A percentile compares a stretch with the other conserved stretches of the same genome.
These are phyloP conservation scores for Gryllus bimaculatus DNA, from an alignment of 1,140 invertebrate genomes.

Conservation along the genomic window DNA sequence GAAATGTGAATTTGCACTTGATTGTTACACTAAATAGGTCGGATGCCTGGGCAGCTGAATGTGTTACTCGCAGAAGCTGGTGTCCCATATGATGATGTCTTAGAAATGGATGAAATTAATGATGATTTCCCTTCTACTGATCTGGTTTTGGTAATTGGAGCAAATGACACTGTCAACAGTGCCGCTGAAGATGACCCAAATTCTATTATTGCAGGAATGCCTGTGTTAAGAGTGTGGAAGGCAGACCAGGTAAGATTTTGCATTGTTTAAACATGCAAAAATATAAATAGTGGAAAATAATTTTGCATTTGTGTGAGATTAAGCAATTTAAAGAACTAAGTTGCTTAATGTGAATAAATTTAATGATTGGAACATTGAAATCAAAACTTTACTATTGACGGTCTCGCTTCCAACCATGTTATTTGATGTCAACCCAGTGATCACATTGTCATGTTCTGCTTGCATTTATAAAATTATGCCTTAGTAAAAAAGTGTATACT, in stretches of 20 bases:
- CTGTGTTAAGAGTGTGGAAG: constrained; percentile 79
- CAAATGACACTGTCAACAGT: constrained; percentile 88
- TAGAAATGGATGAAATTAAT: constrained; percentile 93
- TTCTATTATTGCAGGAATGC: constrained; percentile 88
- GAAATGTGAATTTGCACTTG: neutral
- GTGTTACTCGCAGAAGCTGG: constrained; percentile 87
- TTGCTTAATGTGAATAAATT: too few relatives aligned
- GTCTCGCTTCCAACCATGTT: too few relatives aligned
- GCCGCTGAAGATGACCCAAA: constrained; percentile 85
- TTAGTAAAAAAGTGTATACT: neutral
- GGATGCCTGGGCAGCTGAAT: constrained; percentile 85
- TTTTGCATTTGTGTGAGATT: too few relatives aligned
- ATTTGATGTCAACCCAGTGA: too few relatives aligned
- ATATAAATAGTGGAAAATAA: too few relatives aligned
- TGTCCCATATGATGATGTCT: constrained; percentile 83
- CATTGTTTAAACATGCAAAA: too few relatives aligned
- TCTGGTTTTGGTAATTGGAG: constrained; percentile 78
- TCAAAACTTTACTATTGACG: too few relatives aligned
- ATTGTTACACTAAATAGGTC: constrained; percentile 40
- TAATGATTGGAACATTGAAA: too few relatives aligned
- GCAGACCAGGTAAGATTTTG: constrained; percentile 55
- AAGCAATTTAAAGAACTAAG: too few relatives aligned
- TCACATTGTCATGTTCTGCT: too few relatives aligned
- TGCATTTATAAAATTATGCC: too few relatives aligned
- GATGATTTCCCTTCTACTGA: constrained; percentile 79